These are phyloP conservation scores for Athrips mouffetella DNA, from an alignment of 2,888 invertebrate genomes.

Conservation along the genomic window DNA sequence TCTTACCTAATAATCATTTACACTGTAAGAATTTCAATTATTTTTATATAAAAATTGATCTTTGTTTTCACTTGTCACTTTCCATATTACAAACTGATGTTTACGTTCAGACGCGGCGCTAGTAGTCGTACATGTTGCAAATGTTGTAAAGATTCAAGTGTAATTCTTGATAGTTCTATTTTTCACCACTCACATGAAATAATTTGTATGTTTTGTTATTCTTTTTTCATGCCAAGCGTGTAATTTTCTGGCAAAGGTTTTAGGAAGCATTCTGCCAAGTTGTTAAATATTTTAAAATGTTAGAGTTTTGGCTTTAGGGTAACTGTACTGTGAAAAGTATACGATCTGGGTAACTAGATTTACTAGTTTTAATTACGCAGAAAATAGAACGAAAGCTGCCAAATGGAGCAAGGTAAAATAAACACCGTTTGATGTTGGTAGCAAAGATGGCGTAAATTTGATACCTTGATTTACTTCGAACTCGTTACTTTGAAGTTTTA, in stretches of 20 bases:
- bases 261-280: not conserved
- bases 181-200: constrained; percentile 1
- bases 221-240: not conserved
- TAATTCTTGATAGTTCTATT: not conserved
- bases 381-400: constrained; percentile 16
- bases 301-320: too few species aligned
- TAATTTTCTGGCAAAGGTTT: not conserved
- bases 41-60: too few species aligned
- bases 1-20: too few species aligned
- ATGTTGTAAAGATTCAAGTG: not conserved
- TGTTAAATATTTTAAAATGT: too few species aligned
- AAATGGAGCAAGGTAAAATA: constrained; percentile 24
- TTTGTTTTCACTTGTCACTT: constrained; percentile 2
- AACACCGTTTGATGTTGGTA: constrained; percentile 23
- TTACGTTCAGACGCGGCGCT: constrained; percentile 2
- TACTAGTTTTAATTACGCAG: not conserved
- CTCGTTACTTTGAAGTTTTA: constrained; percentile 14
- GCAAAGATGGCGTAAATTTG: not conserved
- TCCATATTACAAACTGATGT: not conserved
- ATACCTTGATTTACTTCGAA: constrained; percentile 9
- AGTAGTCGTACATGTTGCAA: not conserved
- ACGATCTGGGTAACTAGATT: not conserved
- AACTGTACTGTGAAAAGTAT: not conserved
- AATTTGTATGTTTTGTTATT: not conserved
- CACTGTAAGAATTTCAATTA: too few species aligned